Conservation (phyloP, 2,113 vertebrate species). For the Vimba vimba region DNA sequence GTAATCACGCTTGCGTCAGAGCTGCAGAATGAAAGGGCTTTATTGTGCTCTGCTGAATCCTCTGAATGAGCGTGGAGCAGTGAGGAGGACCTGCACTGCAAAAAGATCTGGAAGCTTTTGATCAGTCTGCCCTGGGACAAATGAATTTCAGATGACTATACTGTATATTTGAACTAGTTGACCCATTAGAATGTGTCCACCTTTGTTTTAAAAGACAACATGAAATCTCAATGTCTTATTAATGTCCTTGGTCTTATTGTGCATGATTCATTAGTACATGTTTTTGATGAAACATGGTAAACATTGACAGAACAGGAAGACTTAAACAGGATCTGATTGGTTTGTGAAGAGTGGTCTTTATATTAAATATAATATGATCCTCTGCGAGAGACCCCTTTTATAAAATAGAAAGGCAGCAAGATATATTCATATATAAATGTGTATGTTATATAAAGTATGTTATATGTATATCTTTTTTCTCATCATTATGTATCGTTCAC, state of each 20-base stretch:
- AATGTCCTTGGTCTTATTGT: neutral
- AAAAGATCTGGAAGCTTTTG: conserved; percentile 40
- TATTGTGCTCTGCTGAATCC: conserved; percentile 52
- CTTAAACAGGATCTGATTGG: neutral
- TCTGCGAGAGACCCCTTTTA: neutral
- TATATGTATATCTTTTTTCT: no score
- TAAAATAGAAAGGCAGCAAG: neutral
- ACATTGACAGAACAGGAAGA: neutral
- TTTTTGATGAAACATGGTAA: neutral
- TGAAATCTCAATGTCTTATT: neutral
- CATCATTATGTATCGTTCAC: neutral
- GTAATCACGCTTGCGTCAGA: conserved; percentile 45
- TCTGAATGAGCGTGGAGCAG: conserved; percentile 28
- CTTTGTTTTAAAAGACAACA: neutral
- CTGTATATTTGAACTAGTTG: neutral
- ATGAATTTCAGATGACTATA: neutral
- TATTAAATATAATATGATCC: neutral
- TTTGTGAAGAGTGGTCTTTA: neutral
- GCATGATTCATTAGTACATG: neutral
- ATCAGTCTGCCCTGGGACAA: conserved; percentile 4
- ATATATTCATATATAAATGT: neutral
- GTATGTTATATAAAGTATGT: no score
- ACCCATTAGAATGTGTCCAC: neutral
- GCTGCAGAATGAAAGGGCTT: conserved; percentile 43
- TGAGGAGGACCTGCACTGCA: conserved; percentile 29